Conservation (phyloP, 2,888 invertebrate species). For the Melangyna quadrimaculata region DNA sequence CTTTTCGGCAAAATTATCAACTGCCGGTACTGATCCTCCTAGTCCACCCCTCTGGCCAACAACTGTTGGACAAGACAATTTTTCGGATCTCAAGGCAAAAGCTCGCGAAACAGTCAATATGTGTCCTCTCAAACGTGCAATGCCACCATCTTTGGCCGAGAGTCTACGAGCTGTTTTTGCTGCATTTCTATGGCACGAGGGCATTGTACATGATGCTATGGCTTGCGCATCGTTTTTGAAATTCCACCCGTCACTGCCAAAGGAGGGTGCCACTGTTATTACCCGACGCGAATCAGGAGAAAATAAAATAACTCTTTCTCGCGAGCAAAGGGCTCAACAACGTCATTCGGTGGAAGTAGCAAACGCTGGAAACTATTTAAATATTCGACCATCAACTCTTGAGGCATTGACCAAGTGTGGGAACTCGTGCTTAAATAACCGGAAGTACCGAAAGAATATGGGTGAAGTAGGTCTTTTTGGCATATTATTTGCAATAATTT, state of each 20-base stretch:
- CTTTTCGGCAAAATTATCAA: conserved; percentile 54
- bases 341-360: conserved; percentile 94
- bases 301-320: conserved; percentile 77
- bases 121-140: conserved; percentile 87
- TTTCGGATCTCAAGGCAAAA: conserved; percentile 46
- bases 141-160: conserved; percentile 96
- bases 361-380: conserved; percentile 87
- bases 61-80: conserved; percentile 33
- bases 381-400: conserved; percentile 89
- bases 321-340: conserved; percentile 86
- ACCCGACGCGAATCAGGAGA: conserved; percentile 83
- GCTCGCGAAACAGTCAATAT: conserved; percentile 67
- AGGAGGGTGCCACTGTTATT: conserved; percentile 89
- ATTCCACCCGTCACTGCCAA: conserved; percentile 93
- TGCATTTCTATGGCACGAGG: conserved; percentile 97
- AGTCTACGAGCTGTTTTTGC: conserved; percentile 97
- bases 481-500: neutral
- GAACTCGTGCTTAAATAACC: conserved; percentile 89
- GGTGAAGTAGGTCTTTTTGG: conserved; percentile 60
- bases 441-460: conserved; percentile 82
- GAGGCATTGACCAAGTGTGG: conserved; percentile 90
- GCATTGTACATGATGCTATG: conserved; percentile 98
- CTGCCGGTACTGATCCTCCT: conserved; percentile 76
- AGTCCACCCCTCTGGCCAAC: conserved; percentile 76
- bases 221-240: conserved; percentile 98